Evolutionary conservation across 2,797 vertebrate genomes (phyloP), one percentile per base, ranked within the genome.

Genomic region (Pseudocheirus occidentalis): DNA sequence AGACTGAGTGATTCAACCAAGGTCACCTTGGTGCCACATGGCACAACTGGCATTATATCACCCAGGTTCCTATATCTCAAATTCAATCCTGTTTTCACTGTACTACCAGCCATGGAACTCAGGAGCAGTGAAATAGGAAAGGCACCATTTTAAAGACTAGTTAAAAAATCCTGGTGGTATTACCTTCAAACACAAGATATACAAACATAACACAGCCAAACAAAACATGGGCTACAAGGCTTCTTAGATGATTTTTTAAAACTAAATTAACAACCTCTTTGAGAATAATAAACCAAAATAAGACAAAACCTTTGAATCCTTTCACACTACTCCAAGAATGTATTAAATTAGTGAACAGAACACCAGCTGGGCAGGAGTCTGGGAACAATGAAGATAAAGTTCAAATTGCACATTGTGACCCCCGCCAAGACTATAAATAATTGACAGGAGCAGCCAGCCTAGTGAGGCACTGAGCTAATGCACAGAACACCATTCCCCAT

Each of bases 361-460:
- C 92, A 94, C 97, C 97, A 97, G 98, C 98, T 98, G 96, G 97
- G 96, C 96, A 98, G 98, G 95, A 98, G 97, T 96, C 97, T 94
- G 97, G 96, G 97, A 98, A 98, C 98, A 98, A 98, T 98, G 97
- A 96, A 97, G 98, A 98, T 98, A 97, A 98, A 98, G 98, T 97
- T 97, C 96, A 98, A 98, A 98, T 98, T 98, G 98, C 98, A 98
- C 92, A 96, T 94, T 93, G 97, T 98, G 98, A 98, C 98, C 98
- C 98, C 98, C 97, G 97, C 92, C 94, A 97, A 98, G 98, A 96
- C 98, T 96, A 98, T 99, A 98, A 99, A 99, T 99, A 99, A 99
- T 99, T 99, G 99, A 99, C 99, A 98, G 99, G 98, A 96, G 97
- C 99, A 98, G 96, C 98, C 98, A 98, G 98, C 99, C 98, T 98